Conservation (phyloP, 2,113 vertebrate species). For the human region DNA sequence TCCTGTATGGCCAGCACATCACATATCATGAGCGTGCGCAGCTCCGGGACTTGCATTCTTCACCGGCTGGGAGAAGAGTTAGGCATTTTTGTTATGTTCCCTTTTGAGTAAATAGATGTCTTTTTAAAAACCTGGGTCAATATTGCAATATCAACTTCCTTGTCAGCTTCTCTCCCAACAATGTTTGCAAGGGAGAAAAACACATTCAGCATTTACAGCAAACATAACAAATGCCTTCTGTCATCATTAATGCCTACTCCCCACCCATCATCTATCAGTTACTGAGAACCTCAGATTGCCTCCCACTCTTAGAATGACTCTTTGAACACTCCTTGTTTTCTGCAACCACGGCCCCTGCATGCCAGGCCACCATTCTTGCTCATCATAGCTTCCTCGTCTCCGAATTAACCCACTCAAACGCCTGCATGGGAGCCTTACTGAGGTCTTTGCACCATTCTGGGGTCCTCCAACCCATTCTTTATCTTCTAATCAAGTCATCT, state of each 20-base stretch:
- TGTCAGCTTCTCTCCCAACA: too few species aligned
- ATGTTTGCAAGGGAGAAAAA: neutral
- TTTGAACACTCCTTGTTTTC: too few species aligned
- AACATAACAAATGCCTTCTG: neutral
- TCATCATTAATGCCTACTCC: fast-evolving
- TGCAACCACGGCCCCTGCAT: fast-evolving
- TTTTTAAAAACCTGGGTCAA: neutral
- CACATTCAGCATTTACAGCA: fast-evolving
- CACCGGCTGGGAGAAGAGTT: fast-evolving
- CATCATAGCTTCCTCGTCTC: fast-evolving
- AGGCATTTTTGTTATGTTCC: fast-evolving
- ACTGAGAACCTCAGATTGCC: neutral
- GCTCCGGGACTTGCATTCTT: neutral
- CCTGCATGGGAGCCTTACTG: fast-evolving
- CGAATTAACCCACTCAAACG: fast-evolving
- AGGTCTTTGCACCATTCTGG: fast-evolving
- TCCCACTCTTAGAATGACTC: neutral
- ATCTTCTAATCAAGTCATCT: neutral
- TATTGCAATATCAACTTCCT: neutral
- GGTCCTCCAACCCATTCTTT: neutral
- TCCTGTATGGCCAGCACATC: neutral
- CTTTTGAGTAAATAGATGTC: neutral
- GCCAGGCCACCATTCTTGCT: too few species aligned
- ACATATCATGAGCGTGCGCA: fast-evolving
- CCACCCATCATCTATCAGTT: fast-evolving